Evolutionary conservation across 2,888 invertebrate genomes (phyloP), one percentile per base, ranked within the genome.

Genomic region (Eupithecia exiguata): DNA sequence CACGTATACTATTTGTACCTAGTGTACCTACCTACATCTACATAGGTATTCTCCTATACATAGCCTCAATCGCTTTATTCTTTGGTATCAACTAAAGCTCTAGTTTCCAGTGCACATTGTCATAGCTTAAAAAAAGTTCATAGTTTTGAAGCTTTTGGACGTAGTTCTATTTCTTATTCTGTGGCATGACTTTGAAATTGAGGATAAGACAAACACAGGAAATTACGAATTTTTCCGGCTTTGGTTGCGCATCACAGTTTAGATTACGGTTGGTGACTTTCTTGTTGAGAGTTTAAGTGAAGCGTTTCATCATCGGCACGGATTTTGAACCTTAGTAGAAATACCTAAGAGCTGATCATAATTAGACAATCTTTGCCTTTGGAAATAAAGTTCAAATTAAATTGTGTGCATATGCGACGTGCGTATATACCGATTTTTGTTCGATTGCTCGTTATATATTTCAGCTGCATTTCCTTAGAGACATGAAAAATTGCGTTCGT

Each of bases 191-290:
- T 72, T 69, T 68, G 66, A 76, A 71, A 70, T 75, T 73, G 75
- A 78, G 75, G 75, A 75, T 74, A 74, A 72, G 72, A 70, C 71
- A 80, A 76, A 79, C 71, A 79, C 75, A 71, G 77, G 76, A 74
- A 78, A 77, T 79, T 75, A 77, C 74, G 71, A 74, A 73, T 80
- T 76, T 74, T 72, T 72, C 74, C 38, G 36, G 68, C 68, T 70
- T 77, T 74, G 70, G 74, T 66, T 71, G 73, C 73, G 73, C 76
- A 70, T 58, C 70, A 70, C 58, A 68, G 71, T 36, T 76, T 67
- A 25, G 43, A 65, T 75, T 75, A 70, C 40, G 66, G 68, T 71
- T 49, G 65, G 72, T 76, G 69, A 73, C 70, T 72, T 69, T 70
- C 43, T 53, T 58, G 63, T 69, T 53, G 36, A 18, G 66, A 21